A percentile compares a stretch with the other conserved stretches of the same genome.
Conservation (phyloP, 2,113 vertebrate genomes). For the Sisor rabdophorus region DNA sequence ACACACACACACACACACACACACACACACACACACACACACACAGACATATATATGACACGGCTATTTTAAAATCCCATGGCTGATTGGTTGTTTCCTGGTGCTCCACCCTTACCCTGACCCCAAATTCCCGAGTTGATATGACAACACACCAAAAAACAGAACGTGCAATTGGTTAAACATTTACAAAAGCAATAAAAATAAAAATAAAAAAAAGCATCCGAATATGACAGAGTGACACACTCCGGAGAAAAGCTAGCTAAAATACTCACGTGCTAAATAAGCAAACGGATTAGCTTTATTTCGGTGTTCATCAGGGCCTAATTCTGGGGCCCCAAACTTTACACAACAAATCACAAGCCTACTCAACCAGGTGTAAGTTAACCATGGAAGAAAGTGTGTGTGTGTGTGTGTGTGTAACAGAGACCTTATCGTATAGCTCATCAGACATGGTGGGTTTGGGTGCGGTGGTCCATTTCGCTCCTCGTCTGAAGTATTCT, state of each 20-base stretch:
- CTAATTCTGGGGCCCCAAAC: neutral
- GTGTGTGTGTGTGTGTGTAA: neutral
- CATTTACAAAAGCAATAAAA: too few relatives aligned
- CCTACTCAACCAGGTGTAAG: neutral
- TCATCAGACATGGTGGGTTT: conserved; percentile 94
- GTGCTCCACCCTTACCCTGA: neutral
- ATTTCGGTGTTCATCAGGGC: neutral
- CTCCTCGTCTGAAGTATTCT: conserved; percentile 90
- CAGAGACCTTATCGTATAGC: conserved; percentile 88
- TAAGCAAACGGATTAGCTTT: neutral
- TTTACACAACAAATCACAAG: neutral
- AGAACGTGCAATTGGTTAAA: too few relatives aligned
- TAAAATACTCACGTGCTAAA: neutral
- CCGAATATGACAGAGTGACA: too few relatives aligned
- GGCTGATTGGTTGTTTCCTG: neutral
- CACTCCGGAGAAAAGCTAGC: neutral
- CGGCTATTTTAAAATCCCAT: too few relatives aligned
- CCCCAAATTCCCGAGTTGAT: neutral
- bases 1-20: conserved; percentile 17
- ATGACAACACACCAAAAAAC: too few relatives aligned
- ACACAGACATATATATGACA: neutral
- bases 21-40: conserved; percentile 24
- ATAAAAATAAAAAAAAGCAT: too few relatives aligned
- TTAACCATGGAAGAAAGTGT: neutral
- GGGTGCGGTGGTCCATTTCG: conserved; percentile 97